These are phyloP conservation scores for Uromys caudimaculatus DNA, from an alignment of 2,797 vertebrate genomes.

Conservation along the genomic window DNA sequence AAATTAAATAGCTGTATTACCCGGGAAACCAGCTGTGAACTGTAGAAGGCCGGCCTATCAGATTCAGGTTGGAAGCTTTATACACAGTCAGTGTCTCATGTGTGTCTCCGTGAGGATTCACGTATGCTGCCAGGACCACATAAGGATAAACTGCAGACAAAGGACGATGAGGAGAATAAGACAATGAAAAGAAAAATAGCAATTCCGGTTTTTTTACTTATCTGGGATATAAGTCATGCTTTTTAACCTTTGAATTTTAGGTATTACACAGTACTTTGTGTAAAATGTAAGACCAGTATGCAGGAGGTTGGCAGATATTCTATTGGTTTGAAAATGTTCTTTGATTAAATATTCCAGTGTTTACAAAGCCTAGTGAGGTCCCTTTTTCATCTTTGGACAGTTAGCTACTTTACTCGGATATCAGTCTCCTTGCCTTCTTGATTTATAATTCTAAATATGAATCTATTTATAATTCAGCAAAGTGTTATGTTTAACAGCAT, in stretches of 20 bases:
- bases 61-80: slow-evolving; percentile 95
- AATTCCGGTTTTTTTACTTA: not conserved
- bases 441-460: not conserved
- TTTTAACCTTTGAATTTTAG: not conserved
- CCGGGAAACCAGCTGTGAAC: slow-evolving; percentile 99
- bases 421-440: not conserved
- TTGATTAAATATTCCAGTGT: not conserved
- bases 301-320: not conserved
- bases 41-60: slow-evolving; percentile 94
- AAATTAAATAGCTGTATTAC: slow-evolving; percentile 86
- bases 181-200: not conserved
- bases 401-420: not conserved
- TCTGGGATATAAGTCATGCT: not conserved
- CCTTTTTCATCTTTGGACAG: not conserved
- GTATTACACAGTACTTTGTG: not conserved
- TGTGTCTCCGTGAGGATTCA: slow-evolving; percentile 98
- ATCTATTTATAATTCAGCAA: too few relatives aligned
- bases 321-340: not conserved
- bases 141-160: slow-evolving; percentile 92
- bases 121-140: slow-evolving; percentile 99
- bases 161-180: not conserved
- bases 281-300: not conserved
- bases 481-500: not conserved
- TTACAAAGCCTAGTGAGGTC: not conserved
- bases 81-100: slow-evolving; percentile 98